Conservation (phyloP, 2,888 invertebrate species). For the Chymomyza fuscimana region DNA sequence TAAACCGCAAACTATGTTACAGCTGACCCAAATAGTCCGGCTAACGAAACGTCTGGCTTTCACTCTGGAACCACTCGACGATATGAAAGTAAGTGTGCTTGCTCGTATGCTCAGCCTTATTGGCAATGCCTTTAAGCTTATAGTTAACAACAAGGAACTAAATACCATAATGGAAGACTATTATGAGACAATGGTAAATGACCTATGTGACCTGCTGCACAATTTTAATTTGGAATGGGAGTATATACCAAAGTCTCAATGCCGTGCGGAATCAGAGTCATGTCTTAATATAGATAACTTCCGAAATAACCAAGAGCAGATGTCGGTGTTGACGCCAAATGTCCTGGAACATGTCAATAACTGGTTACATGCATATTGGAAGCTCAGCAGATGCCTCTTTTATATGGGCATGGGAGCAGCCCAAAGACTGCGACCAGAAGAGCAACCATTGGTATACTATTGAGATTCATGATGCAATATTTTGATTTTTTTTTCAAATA, state of each 20-base stretch:
- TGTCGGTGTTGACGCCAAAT: slow-evolving; percentile 34
- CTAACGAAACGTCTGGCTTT: slow-evolving; percentile 24
- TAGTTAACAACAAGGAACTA: slow-evolving; percentile 30
- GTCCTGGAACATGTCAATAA: slow-evolving; percentile 41
- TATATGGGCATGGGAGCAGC: slow-evolving; percentile 46
- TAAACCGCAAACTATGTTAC: slow-evolving; percentile 35
- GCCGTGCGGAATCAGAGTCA: slow-evolving; percentile 44
- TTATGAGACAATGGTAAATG: slow-evolving; percentile 30
- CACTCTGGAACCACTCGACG: slow-evolving; percentile 32
- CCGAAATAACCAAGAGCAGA: slow-evolving; percentile 36
- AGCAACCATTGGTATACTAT: slow-evolving; percentile 9
- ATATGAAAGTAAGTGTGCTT: slow-evolving; percentile 36
- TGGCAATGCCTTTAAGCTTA: slow-evolving; percentile 29
- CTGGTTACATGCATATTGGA: slow-evolving; percentile 45
- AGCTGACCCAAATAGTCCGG: slow-evolving; percentile 36
- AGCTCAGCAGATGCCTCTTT: slow-evolving; percentile 40
- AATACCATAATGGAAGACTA: slow-evolving; percentile 34
- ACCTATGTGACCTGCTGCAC: slow-evolving; percentile 38
- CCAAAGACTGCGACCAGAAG: slow-evolving; percentile 25
- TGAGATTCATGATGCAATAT: background rate
- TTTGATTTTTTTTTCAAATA: background rate
- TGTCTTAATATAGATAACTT: slow-evolving; percentile 45
- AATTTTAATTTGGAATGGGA: slow-evolving; percentile 44
- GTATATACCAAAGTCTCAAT: slow-evolving; percentile 46
- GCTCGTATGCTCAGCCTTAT: slow-evolving; percentile 38